phyloP scores from a whole-genome alignment of 2,888 invertebrate genomes.

The Drosophila neutralis region DNA sequence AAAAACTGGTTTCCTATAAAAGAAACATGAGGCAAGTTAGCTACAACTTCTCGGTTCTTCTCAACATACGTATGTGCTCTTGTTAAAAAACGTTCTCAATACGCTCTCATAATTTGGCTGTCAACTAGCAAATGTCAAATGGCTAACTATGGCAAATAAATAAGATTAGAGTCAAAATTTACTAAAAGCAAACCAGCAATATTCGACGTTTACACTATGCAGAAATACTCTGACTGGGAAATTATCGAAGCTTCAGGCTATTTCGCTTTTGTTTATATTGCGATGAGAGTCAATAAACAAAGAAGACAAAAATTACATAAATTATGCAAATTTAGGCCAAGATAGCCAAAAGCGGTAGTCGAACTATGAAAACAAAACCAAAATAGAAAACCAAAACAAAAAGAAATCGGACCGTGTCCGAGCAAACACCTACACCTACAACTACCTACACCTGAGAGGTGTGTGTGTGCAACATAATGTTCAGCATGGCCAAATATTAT shows the following conservation, averaged over 20 bases:
- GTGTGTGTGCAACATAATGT: constrained; percentile 27
- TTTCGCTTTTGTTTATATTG: constrained; percentile 25
- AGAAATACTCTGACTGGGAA: background rate
- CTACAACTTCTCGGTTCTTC: background rate
- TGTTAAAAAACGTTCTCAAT: background rate
- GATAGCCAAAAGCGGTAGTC: constrained; percentile 59
- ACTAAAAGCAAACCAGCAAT: constrained; percentile 5
- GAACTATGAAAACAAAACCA: constrained; percentile 35
- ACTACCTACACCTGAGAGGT: constrained; percentile 45
- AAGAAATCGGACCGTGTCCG: constrained; percentile 50
- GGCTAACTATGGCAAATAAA: constrained; percentile 17
- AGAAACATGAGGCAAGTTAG: background rate
- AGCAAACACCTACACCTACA: constrained; percentile 54
- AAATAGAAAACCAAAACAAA: constrained; percentile 37
- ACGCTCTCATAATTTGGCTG: constrained; percentile 5
- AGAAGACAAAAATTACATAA: constrained; percentile 61
- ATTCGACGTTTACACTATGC: constrained; percentile 1
- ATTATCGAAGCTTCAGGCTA: constrained; percentile 28
- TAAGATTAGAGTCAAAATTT: constrained; percentile 8
- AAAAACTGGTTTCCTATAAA: background rate
- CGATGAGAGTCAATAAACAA: constrained; percentile 45
- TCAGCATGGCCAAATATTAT: constrained; percentile 4
- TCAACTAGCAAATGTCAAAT: constrained; percentile 17
- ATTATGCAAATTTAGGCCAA: constrained; percentile 71
- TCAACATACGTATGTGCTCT: background rate